These are phyloP conservation scores for Drosophila cyrtoloma DNA, from an alignment of 2,888 invertebrate genomes.

Conservation along the genomic window DNA sequence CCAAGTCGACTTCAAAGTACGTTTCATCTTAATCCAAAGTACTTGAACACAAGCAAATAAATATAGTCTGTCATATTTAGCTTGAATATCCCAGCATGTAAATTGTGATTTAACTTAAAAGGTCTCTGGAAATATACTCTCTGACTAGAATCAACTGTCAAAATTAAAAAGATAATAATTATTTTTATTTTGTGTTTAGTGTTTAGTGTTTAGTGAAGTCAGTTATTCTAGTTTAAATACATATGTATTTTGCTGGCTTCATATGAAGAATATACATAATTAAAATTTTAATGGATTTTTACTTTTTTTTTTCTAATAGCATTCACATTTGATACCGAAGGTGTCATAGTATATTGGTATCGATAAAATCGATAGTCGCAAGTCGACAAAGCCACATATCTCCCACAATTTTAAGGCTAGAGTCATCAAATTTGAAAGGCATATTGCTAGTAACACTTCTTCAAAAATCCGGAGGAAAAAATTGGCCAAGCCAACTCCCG, in stretches of 20 bases:
- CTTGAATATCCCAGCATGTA: background rate
- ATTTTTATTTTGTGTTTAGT: background rate
- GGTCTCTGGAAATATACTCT: too few species aligned
- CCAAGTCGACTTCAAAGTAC: background rate
- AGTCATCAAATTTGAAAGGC: too few species aligned
- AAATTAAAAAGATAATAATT: background rate
- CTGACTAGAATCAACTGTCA: background rate
- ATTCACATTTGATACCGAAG: background rate
- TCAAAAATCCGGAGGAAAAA: too few species aligned
- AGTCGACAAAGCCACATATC: too few species aligned
- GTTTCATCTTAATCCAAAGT: background rate
- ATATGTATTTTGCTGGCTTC: too few species aligned
- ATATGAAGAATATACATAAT: background rate
- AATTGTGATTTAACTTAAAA: background rate
- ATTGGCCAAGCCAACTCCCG: too few species aligned
- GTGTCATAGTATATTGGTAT: too few species aligned
- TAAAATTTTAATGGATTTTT: background rate
- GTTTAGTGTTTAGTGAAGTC: too few species aligned
- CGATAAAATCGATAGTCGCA: too few species aligned
- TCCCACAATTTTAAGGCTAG: too few species aligned
- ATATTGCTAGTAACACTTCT: too few species aligned
- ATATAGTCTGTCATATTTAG: background rate
- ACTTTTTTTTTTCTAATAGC: background rate
- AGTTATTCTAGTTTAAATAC: too few species aligned
- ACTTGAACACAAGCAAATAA: background rate